Evolutionary conservation across 2,113 vertebrate genomes (phyloP).

Genomic region (Synchiropus splendidus): DNA sequence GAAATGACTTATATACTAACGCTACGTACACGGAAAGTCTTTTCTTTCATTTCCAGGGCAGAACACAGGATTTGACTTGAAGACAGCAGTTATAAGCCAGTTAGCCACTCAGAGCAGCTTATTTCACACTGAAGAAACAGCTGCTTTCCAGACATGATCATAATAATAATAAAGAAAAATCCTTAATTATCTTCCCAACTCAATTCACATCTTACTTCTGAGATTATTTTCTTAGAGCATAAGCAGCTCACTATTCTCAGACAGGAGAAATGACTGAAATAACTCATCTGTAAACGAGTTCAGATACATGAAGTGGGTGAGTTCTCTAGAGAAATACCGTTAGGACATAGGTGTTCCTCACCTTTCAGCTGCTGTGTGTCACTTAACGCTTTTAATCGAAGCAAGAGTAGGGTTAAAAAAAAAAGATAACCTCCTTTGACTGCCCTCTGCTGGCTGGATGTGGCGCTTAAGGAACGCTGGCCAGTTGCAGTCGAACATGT

Average conservation of each 20-base stretch:
- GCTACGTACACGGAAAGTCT: background rate
- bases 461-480: too few species aligned
- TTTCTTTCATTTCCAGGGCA: slow-evolving; percentile 17
- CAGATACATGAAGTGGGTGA: too few species aligned
- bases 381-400: background rate
- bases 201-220: slow-evolving; percentile 16
- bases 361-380: slow-evolving; percentile 1
- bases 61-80: slow-evolving; percentile 38
- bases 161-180: slow-evolving; percentile 18
- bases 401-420: background rate
- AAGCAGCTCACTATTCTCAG: too few species aligned
- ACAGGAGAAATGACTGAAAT: slow-evolving; percentile 11
- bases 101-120: slow-evolving; percentile 28
- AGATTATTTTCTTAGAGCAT: slow-evolving; percentile 17
- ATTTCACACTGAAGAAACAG: slow-evolving; percentile 33
- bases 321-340: too few species aligned
- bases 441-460: too few species aligned
- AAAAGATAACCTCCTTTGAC: background rate
- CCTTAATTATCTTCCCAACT: slow-evolving; percentile 24
- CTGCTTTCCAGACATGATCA: slow-evolving; percentile 4
- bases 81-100: slow-evolving; percentile 25
- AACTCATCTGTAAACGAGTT: slow-evolving; percentile 25
- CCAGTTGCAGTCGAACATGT: too few species aligned
- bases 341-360: slow-evolving; percentile 15
- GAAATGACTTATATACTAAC: slow-evolving; percentile 8